Conservation (phyloP, 2,888 invertebrate species). For the Nebria salina region DNA sequence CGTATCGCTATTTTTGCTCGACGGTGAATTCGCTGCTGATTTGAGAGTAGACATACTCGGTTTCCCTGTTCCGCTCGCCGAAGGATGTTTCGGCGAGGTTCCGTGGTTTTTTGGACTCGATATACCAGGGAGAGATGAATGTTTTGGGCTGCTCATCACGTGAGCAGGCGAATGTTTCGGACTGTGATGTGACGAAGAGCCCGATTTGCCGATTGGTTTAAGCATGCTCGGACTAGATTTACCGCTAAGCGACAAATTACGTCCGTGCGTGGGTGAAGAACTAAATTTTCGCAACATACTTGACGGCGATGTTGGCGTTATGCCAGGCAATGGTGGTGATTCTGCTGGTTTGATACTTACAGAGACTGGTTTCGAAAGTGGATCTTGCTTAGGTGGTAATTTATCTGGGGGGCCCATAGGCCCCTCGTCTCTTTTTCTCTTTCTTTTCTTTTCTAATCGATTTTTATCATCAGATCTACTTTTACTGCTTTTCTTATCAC, state of each 20-base stretch:
- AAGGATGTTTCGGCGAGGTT: conserved; percentile 81
- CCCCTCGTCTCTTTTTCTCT: conserved; percentile 81
- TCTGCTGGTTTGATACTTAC: conserved; percentile 77
- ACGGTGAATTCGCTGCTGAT: conserved; percentile 79
- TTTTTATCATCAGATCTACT: conserved; percentile 62
- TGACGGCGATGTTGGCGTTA: conserved; percentile 73
- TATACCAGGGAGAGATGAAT: conserved; percentile 73
- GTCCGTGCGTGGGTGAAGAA: conserved; percentile 75
- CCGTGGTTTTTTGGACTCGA: conserved; percentile 83
- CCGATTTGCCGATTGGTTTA: conserved; percentile 66
- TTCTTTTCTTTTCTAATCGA: conserved; percentile 73
- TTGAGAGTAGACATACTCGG: conserved; percentile 90
- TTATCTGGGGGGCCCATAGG: conserved; percentile 87
- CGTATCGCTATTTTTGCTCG: conserved; percentile 70
- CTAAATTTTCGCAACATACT: conserved; percentile 75
- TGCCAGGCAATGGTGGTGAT: conserved; percentile 65
- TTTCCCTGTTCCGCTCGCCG: conserved; percentile 78
- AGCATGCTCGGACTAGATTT: conserved; percentile 68
- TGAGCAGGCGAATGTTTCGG: conserved; percentile 82
- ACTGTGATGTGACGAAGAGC: conserved; percentile 68
- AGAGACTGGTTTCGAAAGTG: conserved; percentile 75
- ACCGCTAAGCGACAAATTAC: conserved; percentile 71
- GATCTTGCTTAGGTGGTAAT: conserved; percentile 77
- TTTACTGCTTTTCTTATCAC: conserved; percentile 63
- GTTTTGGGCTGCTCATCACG: conserved; percentile 72